Base-by-base conservation (phyloP, 2,888 invertebrate species). In the Pachliopta kotzebuea region DNA sequence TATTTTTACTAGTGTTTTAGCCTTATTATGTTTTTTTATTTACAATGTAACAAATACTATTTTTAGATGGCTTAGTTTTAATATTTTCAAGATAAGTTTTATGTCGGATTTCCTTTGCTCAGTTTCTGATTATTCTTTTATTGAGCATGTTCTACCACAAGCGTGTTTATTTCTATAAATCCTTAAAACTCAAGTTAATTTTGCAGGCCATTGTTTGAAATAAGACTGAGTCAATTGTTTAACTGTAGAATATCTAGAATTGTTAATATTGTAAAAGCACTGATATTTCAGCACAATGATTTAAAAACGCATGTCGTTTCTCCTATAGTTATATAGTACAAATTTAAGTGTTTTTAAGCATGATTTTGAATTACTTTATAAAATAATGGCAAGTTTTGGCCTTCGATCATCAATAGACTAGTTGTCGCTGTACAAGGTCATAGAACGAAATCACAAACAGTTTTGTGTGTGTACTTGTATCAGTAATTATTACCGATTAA, bases 131-230 rank as follows among this genome's bases (percentile, higher is more conserved):
- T 50, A 45, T 62, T 52, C 23, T 52, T 54, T 56, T 23, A 49
- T 24, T 20, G 37, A 64, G 65, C 65, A 60, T 65, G 65, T 42
- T 20, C 26, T 53, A 50, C 50, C 26, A 29, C 37, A 57, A 24
- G 14, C 45, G 45, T 45, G 45, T 45, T 45, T 14, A 37, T 37
- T 14, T 14, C 4, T 37, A 37, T 14, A 37, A 37, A 2, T 11
- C 37, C 14, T 37, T 14, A 37, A 37, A 14, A 37, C 14, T 37
- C 2, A 2, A 37, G 11, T 37, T 2, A 37, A 37, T 26, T 26
- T 26, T 26, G 26, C 4, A 26, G 26, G 3, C 26, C 26, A 26
- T 45, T n/a, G 45, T 45, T 45, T 45, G 6, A 45, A 45, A 45
- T 45, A 45, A 18, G n/a, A 3, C n/a, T 18, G 18, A 4, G 2